Evolutionary conservation across 2,888 invertebrate species (phyloP).

Genomic region (Andrena haemorrhoa): DNA sequence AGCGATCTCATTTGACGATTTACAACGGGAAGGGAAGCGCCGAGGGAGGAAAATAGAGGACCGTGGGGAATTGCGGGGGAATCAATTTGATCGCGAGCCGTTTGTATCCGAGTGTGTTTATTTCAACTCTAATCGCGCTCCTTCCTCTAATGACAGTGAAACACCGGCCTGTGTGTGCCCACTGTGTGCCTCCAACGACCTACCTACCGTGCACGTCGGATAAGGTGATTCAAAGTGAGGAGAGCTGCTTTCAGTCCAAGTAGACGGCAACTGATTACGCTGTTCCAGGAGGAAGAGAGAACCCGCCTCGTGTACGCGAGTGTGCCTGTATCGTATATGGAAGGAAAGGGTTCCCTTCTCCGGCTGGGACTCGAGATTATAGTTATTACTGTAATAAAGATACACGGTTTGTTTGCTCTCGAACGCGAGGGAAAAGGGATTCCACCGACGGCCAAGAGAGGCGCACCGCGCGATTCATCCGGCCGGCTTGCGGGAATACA

Average conservation of each 20-base stretch:
- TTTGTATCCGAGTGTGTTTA: conserved; percentile 41
- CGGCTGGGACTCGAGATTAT: conserved; percentile 70
- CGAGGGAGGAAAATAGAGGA: neutral
- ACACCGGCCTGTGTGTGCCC: conserved; percentile 9
- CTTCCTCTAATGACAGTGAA: conserved; percentile 55
- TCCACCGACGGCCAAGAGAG: conserved; percentile 36
- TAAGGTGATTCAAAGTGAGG: conserved; percentile 65
- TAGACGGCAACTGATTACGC: conserved; percentile 71
- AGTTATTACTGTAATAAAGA: conserved; percentile 80
- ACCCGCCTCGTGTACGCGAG: conserved; percentile 24
- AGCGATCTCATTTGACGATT: neutral
- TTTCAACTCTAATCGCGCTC: conserved; percentile 59
- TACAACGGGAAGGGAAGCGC: conserved; percentile 3
- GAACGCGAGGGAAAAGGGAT: conserved; percentile 53
- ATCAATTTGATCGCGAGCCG: conserved; percentile 49
- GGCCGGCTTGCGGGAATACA: conserved; percentile 34
- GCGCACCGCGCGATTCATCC: conserved; percentile 64
- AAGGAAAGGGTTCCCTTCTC: conserved; percentile 49
- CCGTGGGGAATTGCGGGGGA: conserved; percentile 33
- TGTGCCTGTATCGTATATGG: conserved; percentile 55
- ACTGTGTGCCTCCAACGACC: conserved; percentile 12
- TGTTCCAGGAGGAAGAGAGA: conserved; percentile 60
- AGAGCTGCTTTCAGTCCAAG: conserved; percentile 53
- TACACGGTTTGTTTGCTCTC: conserved; percentile 77
- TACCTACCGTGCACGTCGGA: conserved; percentile 47